Evolutionary conservation across 92 coral and sea anemone genomes (phyloP), one percentile per base, ranked within the genome.

Genomic region (Heliopora coerulea): DNA sequence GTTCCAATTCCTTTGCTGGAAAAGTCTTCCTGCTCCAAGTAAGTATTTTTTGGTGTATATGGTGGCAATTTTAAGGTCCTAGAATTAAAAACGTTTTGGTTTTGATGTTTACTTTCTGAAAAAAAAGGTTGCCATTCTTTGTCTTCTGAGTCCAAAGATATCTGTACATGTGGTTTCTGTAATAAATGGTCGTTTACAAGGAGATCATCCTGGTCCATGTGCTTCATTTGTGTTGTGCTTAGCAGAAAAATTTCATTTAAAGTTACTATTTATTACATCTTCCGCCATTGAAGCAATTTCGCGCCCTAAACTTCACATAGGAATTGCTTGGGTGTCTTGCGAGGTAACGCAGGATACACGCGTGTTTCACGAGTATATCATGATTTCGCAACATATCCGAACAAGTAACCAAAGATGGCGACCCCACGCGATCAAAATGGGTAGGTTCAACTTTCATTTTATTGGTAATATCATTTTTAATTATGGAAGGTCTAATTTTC

Each of bases 81-180:
- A 49, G 52, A 69, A 7, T 66, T 8, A 6, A 46, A 15, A 6
- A 46, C 2, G 12, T 46, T 15, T 10, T 46, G 28, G 0, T 66
- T 66, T 66, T 66, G 34, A 5, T 31, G 5, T 48, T 49, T 31
- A 8, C 61, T 69, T 69, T 56, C 40, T 25, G 60, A 31, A 46
- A 62, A 2, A 52, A 69, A 54, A 10, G 20, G 76, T 34, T 52
- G 76, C 76, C 76, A 69, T 29, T 54, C 73, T 66, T 61, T 2
- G 8, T 27, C 56, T 1, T 69, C 62, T 9, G 76, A 12, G 14
- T 69, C 19, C 19, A 31, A 34, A 11, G 50, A 69, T 15, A 27
- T 35, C 8, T 54, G 46, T 24, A 20, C 60, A 3, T 33, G 24
- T 42, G 27, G 49, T 8, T 30, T 30, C 33, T 31, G 62, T 46